Percentiles rank a stretch among this genome's conserved stretches.
phyloP scores from a whole-genome alignment of 2,797 vertebrate species.

The Hipposideros larvatus region DNA sequence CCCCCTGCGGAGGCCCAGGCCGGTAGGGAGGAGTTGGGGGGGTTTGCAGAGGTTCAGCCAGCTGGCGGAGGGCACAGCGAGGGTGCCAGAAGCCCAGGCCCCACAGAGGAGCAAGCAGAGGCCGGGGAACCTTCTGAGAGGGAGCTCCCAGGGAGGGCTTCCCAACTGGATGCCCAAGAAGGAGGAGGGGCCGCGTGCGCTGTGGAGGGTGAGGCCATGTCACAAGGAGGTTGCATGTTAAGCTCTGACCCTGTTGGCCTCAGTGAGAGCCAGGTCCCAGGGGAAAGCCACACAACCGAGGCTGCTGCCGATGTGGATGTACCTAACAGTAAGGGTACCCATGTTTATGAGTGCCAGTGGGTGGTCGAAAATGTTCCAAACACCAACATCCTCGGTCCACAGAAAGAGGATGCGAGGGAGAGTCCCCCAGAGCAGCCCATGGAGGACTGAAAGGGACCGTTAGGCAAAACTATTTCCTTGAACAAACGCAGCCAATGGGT shows the following conservation, averaged over 20 bases:
- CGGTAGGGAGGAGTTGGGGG: neutral
- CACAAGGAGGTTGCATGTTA: neutral
- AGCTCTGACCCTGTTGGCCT: slow-evolving; percentile 24
- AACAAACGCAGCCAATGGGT: slow-evolving; percentile 58
- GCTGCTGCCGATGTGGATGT: neutral
- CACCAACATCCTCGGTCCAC: fast-evolving
- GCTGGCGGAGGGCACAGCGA: neutral
- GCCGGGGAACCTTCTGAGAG: fast-evolving
- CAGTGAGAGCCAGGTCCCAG: neutral
- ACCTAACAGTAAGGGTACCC: neutral
- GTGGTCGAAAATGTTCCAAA: neutral
- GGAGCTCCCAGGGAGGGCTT: neutral
- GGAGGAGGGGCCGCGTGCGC: neutral
- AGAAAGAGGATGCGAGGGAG: neutral
- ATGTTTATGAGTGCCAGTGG: neutral
- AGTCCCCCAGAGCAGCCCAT: slow-evolving; percentile 41
- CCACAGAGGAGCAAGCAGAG: neutral
- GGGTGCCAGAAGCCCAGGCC: neutral
- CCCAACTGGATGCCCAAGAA: neutral
- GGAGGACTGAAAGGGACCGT: slow-evolving; percentile 71
- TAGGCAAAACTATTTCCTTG: slow-evolving; percentile 35
- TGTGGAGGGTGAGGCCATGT: neutral
- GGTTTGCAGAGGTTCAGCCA: neutral
- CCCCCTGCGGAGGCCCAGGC: neutral
- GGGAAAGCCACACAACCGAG: fast-evolving